Evolutionary conservation across 2,888 invertebrate genomes (phyloP).

Genomic region (Tachina grossa): DNA sequence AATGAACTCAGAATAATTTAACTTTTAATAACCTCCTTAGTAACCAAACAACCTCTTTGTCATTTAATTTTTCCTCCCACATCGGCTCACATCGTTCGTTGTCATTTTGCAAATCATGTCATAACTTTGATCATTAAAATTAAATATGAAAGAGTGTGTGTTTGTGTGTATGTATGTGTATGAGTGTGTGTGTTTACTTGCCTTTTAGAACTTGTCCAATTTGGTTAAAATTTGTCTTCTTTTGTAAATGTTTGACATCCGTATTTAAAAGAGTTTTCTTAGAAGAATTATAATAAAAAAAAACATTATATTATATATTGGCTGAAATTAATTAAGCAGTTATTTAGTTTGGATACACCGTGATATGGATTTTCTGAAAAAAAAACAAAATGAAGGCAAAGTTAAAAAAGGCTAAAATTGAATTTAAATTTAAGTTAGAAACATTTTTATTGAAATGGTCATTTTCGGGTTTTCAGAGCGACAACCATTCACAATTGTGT

Average conservation of each 20-base stretch:
- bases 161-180: not conserved
- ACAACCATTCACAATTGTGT: no score
- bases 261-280: constrained; percentile 40
- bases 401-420: no score
- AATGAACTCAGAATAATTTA: constrained; percentile 54
- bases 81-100: constrained; percentile 11
- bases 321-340: not conserved
- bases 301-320: not conserved
- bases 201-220: constrained; percentile 51
- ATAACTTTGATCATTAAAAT: constrained; percentile 65
- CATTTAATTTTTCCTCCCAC: not conserved
- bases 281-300: constrained; percentile 5
- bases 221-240: constrained; percentile 55
- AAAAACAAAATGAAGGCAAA: no score
- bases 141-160: constrained; percentile 17
- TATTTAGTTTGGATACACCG: not conserved
- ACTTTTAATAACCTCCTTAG: constrained; percentile 50
- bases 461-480: no score
- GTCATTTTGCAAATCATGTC: constrained; percentile 51
- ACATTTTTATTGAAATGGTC: no score
- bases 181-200: not conserved
- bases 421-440: no score
- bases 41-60: constrained; percentile 9
- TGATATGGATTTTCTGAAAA: no score
- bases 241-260: constrained; percentile 48